phyloP scores from a whole-genome alignment of 1,140 invertebrate species.

The Drosophila bocki region DNA sequence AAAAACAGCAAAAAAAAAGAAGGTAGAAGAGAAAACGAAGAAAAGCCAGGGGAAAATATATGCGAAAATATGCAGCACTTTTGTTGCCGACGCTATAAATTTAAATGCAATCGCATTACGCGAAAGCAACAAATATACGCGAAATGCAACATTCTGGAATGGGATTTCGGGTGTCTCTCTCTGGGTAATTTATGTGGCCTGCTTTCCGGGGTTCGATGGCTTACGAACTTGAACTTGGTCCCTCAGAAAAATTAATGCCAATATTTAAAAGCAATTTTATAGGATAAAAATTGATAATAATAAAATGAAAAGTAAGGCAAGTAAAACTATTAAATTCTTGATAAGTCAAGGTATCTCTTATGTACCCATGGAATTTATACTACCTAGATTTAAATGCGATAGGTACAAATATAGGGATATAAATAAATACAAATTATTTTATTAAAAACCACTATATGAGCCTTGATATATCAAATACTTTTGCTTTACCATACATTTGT shows the following conservation, averaged over 20 bases:
- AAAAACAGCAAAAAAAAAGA: constrained; percentile 18
- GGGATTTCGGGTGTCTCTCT: constrained; percentile 23
- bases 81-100: constrained; percentile 61
- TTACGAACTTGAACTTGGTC: constrained; percentile 18
- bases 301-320: not conserved
- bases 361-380: too few relatives aligned
- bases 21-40: not conserved
- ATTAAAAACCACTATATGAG: not conserved
- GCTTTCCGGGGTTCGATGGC: constrained; percentile 12
- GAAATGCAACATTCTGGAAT: constrained; percentile 20
- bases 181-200: constrained; percentile 36
- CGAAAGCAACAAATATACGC: constrained; percentile 54
- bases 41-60: constrained; percentile 20
- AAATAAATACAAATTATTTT: not conserved
- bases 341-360: too few relatives aligned
- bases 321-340: too few relatives aligned
- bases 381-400: too few relatives aligned
- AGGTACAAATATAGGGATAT: too few relatives aligned
- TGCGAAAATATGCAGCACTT: constrained; percentile 37
- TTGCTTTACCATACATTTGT: not conserved
- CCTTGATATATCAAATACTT: not conserved
- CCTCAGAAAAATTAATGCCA: not conserved
- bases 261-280: not conserved
- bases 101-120: constrained; percentile 65
- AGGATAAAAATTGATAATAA: not conserved